Evolutionary conservation across 2,797 vertebrate species (phyloP).

Genomic region (Lates japonicus): DNA sequence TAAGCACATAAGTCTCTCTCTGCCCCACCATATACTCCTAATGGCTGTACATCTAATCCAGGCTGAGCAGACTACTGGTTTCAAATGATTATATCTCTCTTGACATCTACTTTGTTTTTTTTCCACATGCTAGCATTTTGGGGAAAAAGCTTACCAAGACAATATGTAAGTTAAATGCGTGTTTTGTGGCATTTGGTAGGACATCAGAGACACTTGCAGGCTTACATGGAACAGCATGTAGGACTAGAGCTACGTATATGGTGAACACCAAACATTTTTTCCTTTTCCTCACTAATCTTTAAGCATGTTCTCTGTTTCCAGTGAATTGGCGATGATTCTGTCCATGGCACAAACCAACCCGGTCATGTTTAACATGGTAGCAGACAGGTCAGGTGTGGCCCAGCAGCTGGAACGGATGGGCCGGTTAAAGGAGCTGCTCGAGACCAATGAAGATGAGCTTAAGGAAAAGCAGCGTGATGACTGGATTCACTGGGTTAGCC

Average conservation of each 20-base stretch:
- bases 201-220: not conserved
- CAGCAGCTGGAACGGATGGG: slow-evolving; percentile 88
- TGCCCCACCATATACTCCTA: slow-evolving; percentile 56
- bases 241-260: not conserved
- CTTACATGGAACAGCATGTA: not conserved
- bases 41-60: not conserved
- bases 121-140: slow-evolving; percentile 61
- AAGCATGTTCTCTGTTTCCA: slow-evolving; percentile 52
- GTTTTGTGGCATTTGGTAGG: not conserved
- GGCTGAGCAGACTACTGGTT: not conserved
- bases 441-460: slow-evolving; percentile 83
- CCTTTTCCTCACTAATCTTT: not conserved
- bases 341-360: slow-evolving; percentile 91
- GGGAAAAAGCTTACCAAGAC: slow-evolving; percentile 63
- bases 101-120: slow-evolving; percentile 19
- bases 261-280: not conserved
- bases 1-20: not conserved
- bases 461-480: slow-evolving; percentile 80
- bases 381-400: slow-evolving; percentile 83
- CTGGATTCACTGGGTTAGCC: slow-evolving; percentile 89
- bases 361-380: slow-evolving; percentile 87
- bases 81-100: not conserved
- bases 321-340: slow-evolving; percentile 92
- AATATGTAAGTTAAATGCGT: slow-evolving; percentile 66
- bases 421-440: slow-evolving; percentile 84